Evolutionary conservation across 1,140 invertebrate genomes (phyloP).

Genomic region (Drosophila hydei): DNA sequence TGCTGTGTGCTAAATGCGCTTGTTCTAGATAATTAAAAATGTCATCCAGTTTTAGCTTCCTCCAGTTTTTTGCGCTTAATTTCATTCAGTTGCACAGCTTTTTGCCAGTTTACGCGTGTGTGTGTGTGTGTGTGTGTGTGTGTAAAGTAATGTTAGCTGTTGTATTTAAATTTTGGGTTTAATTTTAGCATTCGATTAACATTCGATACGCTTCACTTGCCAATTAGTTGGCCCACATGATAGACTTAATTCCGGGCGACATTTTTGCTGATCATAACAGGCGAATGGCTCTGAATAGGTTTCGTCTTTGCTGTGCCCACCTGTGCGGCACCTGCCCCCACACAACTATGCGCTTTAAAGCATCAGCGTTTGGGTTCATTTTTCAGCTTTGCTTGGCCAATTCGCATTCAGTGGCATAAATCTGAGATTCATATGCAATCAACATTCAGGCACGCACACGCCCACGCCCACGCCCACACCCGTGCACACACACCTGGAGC

Average conservation of each 20-base stretch:
- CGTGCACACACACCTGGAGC: not conserved
- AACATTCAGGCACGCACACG: not conserved
- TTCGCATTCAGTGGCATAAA: conserved; percentile 4
- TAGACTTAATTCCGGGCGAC: not conserved
- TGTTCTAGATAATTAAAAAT: conserved; percentile 78
- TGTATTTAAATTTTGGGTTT: conserved; percentile 18
- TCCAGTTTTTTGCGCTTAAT: conserved; percentile 48
- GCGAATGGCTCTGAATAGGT: not conserved
- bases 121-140: not conserved
- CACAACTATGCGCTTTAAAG: not conserved
- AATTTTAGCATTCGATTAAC: conserved; percentile 9
- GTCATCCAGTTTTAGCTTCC: conserved; percentile 44
- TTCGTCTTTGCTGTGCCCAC: not conserved
- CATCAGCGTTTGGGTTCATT: not conserved
- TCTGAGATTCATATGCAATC: not conserved
- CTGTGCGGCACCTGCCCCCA: not conserved
- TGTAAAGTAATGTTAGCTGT: not conserved
- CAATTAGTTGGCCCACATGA: conserved; percentile 1
- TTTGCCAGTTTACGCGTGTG: no score
- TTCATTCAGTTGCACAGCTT: conserved; percentile 33
- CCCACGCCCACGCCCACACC: not conserved
- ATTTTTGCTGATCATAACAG: conserved; percentile 4
- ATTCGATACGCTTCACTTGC: conserved; percentile 1
- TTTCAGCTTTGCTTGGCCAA: not conserved
- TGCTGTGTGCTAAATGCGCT: conserved; percentile 66